Evolutionary conservation across 2,888 invertebrate species (phyloP).

Genomic region (Melinopterus prodromus): DNA sequence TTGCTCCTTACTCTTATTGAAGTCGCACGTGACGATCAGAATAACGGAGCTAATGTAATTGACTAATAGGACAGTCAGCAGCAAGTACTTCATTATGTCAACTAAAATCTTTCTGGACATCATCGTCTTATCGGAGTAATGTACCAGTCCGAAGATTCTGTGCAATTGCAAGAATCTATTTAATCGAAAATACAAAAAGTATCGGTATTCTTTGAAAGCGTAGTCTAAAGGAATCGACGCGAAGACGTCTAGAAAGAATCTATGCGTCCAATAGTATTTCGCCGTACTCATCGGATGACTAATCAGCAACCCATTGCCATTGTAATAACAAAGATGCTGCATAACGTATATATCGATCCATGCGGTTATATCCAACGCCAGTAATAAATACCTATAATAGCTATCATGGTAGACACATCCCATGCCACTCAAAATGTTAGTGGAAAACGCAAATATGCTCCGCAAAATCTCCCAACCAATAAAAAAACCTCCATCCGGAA

Average conservation of each 20-base stretch:
- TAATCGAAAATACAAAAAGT: conserved; percentile 30
- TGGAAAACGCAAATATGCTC: conserved; percentile 39
- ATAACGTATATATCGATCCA: conserved; percentile 45
- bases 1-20: not conserved
- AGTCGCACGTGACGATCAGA: conserved; percentile 29
- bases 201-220: conserved; percentile 16
- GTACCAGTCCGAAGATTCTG: conserved; percentile 28
- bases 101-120: conserved; percentile 22
- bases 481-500: conserved; percentile 42
- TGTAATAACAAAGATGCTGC: conserved; percentile 47
- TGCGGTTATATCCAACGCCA: conserved; percentile 40
- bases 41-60: conserved; percentile 28
- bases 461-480: conserved; percentile 42
- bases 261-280: conserved; percentile 44
- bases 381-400: conserved; percentile 31
- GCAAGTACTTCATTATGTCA: conserved; percentile 36
- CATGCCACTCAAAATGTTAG: conserved; percentile 35
- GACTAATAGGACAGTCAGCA: conserved; percentile 31
- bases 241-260: conserved; percentile 45
- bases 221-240: conserved; percentile 45
- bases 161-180: conserved; percentile 38
- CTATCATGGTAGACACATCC: conserved; percentile 13
- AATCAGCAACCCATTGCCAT: conserved; percentile 43
- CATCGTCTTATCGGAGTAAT: conserved; percentile 19
- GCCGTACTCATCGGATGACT: conserved; percentile 47